phyloP scores from a whole-genome alignment of 2,797 vertebrate genomes.

The Simalia tracyae region DNA sequence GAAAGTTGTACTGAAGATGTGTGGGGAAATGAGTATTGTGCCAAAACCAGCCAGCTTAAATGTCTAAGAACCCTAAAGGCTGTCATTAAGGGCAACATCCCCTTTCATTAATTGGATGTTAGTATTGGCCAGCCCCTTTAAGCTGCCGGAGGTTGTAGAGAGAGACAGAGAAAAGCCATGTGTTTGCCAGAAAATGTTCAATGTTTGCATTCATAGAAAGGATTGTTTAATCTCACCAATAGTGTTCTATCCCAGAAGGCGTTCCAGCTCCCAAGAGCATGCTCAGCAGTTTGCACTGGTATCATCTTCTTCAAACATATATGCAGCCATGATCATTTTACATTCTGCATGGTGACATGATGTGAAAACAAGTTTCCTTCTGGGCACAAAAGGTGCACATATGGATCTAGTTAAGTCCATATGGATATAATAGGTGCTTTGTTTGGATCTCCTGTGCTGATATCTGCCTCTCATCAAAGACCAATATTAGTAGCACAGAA shows the following conservation, averaged over 20 bases:
- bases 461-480: conserved; percentile 10
- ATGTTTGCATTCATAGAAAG: not conserved
- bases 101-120: not conserved
- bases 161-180: not conserved
- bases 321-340: conserved; percentile 35
- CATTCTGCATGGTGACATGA: conserved; percentile 33
- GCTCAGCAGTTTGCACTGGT: conserved; percentile 10
- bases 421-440: not conserved
- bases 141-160: not conserved
- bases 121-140: not conserved
- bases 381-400: conserved; percentile 13
- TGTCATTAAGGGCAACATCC: not conserved
- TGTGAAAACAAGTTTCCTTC: conserved; percentile 32
- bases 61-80: not conserved
- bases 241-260: no score
- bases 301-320: conserved; percentile 44
- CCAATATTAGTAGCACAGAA: conserved; percentile 11
- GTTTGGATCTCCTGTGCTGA: not conserved
- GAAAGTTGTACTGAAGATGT: not conserved
- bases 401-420: conserved; percentile 18
- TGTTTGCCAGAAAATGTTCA: not conserved
- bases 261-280: not conserved
- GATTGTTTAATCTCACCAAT: not conserved
- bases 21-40: not conserved
- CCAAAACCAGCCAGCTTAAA: not conserved